Conservation (phyloP, 2,888 invertebrate genomes). For the Drosophila acutilabella region DNA sequence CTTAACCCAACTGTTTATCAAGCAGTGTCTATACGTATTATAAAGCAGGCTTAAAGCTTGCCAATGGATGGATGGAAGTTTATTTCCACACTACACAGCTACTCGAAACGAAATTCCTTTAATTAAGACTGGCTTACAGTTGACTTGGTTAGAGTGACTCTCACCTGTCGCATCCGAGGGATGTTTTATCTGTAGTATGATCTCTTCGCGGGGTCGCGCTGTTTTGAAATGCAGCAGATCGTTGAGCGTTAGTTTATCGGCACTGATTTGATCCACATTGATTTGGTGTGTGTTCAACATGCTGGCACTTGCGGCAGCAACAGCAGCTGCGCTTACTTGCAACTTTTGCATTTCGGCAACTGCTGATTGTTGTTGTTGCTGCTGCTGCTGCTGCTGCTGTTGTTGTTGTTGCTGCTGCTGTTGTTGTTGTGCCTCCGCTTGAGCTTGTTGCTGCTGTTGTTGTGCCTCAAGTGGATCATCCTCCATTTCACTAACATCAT, state of each 20-base stretch:
- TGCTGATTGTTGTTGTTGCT: constrained; percentile 58
- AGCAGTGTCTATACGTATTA: too few species aligned
- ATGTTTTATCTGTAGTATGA: constrained; percentile 83
- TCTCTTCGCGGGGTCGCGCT: constrained; percentile 82
- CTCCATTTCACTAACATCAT: constrained; percentile 69
- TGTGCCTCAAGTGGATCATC: constrained; percentile 72
- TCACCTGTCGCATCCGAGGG: constrained; percentile 77
- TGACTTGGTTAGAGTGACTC: constrained; percentile 13
- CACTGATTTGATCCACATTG: constrained; percentile 82
- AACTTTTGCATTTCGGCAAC: constrained; percentile 70
- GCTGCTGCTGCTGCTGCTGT: constrained; percentile 43
- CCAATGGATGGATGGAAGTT: too few species aligned
- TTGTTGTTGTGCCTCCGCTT: constrained; percentile 53
- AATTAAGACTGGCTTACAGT: too few species aligned
- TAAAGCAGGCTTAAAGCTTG: too few species aligned
- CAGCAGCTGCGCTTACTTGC: constrained; percentile 58
- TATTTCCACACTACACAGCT: not conserved
- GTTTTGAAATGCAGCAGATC: constrained; percentile 84
- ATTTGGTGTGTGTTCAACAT: constrained; percentile 81
- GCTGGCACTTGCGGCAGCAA: constrained; percentile 64
- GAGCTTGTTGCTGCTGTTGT: constrained; percentile 54
- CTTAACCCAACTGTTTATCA: too few species aligned
- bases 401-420: constrained; percentile 57
- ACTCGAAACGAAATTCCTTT: not conserved
- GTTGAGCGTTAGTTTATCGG: constrained; percentile 83